Conservation (phyloP, 2,113 vertebrate genomes). For the Caranx melampygus region DNA sequence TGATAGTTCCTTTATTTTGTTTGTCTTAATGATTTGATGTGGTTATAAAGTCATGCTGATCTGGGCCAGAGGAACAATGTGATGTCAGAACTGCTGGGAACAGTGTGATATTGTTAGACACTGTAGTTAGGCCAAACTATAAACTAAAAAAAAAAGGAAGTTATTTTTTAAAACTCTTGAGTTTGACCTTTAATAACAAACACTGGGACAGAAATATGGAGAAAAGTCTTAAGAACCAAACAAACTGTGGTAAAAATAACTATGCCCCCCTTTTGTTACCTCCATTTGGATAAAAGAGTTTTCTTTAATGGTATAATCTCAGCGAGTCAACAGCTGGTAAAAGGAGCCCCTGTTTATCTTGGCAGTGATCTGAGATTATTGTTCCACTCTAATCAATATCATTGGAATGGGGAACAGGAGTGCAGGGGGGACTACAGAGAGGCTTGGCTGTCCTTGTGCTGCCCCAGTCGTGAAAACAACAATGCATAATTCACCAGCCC, state of each 20-base stretch:
- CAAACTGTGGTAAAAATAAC: not conserved
- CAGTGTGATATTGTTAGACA: not conserved
- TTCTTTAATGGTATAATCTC: not conserved
- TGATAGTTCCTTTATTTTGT: not conserved
- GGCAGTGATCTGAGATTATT: slow-evolving; percentile 17
- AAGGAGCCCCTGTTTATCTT: slow-evolving; percentile 11
- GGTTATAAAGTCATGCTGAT: not conserved
- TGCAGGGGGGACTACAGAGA: slow-evolving; percentile 15
- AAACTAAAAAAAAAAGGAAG: not conserved
- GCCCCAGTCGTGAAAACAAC: not conserved
- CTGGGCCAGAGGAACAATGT: not conserved
- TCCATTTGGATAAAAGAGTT: not conserved
- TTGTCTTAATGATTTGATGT: not conserved
- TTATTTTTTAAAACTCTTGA: not conserved
- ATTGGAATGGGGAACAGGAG: slow-evolving; percentile 21
- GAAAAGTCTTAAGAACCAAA: not conserved
- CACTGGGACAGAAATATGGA: not conserved
- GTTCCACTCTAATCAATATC: slow-evolving; percentile 26
- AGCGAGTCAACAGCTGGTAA: slow-evolving; percentile 23
- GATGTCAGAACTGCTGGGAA: not conserved
- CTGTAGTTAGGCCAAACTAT: not conserved
- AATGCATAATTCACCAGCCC: slow-evolving; percentile 48
- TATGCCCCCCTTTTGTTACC: not conserved
- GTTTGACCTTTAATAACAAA: slow-evolving; percentile 23
- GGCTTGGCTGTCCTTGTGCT: slow-evolving; percentile 24